Conservation (phyloP, 1,140 invertebrate genomes). For the Bombyx mori region DNA sequence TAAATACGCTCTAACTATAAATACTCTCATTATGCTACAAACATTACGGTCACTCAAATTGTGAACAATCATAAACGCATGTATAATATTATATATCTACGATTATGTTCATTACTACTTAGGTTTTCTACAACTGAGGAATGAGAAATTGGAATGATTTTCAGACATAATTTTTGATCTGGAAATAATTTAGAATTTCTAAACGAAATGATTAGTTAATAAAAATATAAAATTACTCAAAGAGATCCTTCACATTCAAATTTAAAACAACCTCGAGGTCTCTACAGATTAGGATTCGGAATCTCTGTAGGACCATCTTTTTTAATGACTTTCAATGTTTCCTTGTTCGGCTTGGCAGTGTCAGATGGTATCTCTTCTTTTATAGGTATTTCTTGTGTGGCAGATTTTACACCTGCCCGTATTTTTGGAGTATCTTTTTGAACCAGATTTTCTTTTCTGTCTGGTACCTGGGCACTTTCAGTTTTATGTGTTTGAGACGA, state of each 20-base stretch:
- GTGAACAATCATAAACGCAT: too few species aligned
- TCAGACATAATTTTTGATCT: not conserved
- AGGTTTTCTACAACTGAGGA: not conserved
- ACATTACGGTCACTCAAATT: too few species aligned
- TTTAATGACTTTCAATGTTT: conserved; percentile 73
- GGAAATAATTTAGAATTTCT: too few species aligned
- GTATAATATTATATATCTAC: too few species aligned
- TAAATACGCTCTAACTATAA: too few species aligned
- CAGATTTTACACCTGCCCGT: conserved; percentile 10
- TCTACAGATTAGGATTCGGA: conserved; percentile 36
- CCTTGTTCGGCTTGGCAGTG: conserved; percentile 67
- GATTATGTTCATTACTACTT: too few species aligned
- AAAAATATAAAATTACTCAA: not conserved
- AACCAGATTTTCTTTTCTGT: conserved; percentile 9
- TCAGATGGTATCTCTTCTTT: conserved; percentile 70
- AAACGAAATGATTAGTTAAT: too few species aligned
- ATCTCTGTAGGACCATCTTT: conserved; percentile 68
- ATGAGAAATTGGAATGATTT: conserved; percentile 7
- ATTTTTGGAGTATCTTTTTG: conserved; percentile 14
- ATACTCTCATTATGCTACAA: too few species aligned
- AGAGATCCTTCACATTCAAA: conserved; percentile 12
- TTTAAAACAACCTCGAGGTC: conserved; percentile 20
- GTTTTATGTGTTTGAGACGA: conserved; percentile 4
- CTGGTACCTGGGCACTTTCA: conserved; percentile 13
- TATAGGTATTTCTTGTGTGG: conserved; percentile 63